A percentile compares a stretch with the other conserved stretches of the same genome.
phyloP scores from a whole-genome alignment of 1,140 invertebrate genomes.

The Amphibalanus amphitrite region DNA sequence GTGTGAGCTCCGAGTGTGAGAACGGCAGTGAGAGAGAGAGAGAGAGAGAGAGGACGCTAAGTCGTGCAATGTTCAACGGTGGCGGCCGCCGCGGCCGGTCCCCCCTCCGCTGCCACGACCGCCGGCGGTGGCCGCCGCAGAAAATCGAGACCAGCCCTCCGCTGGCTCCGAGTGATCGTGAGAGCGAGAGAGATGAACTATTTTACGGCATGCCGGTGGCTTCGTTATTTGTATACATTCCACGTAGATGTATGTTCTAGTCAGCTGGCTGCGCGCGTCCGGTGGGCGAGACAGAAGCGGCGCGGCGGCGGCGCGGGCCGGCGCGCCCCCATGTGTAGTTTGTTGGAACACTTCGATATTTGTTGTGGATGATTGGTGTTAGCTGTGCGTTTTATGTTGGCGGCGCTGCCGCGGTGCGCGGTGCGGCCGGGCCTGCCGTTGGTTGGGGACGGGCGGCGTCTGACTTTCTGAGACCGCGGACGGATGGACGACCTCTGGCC shows the following conservation, averaged over 20 bases:
- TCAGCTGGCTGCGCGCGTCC: neutral
- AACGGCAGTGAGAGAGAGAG: too few relatives aligned
- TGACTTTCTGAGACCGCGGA: too few relatives aligned
- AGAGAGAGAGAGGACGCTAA: too few relatives aligned
- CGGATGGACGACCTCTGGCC: too few relatives aligned
- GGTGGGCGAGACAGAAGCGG: too few relatives aligned
- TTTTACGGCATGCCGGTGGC: neutral
- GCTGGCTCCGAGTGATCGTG: neutral
- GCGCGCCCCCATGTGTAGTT: neutral
- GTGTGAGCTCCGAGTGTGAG: too few relatives aligned
- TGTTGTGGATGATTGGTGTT: neutral
- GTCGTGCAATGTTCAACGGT: neutral
- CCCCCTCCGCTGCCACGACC: neutral
- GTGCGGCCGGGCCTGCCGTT: too few relatives aligned
- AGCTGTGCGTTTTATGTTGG: neutral
- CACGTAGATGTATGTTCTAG: neutral
- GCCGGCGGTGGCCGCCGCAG: too few relatives aligned
- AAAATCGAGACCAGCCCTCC: neutral
- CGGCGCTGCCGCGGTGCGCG: too few relatives aligned
- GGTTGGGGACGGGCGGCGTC: neutral
- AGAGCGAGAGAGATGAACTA: neutral
- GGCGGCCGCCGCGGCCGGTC: too few relatives aligned
- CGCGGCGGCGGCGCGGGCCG: too few relatives aligned
- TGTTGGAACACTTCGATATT: neutral
- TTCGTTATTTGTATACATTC: conserved; percentile 1